Conservation (phyloP, 2,888 invertebrate genomes). For the Leptinotarsa rubiginosa region DNA sequence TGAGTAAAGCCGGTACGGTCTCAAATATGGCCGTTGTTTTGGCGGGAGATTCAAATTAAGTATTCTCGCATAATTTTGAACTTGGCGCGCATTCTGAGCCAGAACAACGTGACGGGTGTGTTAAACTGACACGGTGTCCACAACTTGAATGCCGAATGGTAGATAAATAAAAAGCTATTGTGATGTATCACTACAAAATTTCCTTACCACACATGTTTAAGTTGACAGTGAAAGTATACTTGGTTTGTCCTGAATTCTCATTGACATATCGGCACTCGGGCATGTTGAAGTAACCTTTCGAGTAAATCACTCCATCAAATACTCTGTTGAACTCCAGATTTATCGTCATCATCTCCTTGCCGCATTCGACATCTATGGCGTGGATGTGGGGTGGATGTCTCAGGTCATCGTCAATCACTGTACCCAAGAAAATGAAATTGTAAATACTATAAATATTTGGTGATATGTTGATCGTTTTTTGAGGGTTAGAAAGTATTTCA, state of each 20-base stretch:
- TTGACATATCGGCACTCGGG: conserved; percentile 80
- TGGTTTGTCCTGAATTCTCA: conserved; percentile 76
- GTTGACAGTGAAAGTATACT: conserved; percentile 80
- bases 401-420: conserved; percentile 69
- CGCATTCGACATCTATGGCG: conserved; percentile 80
- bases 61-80: too few relatives aligned
- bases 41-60: too few relatives aligned
- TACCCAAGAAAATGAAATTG: conserved; percentile 15
- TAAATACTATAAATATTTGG: not conserved
- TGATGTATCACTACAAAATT: not conserved
- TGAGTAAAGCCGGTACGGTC: too few relatives aligned
- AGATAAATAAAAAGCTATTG: too few relatives aligned
- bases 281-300: conserved; percentile 79
- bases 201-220: conserved; percentile 76
- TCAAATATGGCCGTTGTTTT: too few relatives aligned
- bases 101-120: too few relatives aligned
- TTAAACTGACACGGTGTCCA: too few relatives aligned
- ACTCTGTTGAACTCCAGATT: conserved; percentile 81
- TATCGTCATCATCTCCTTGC: conserved; percentile 86
- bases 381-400: conserved; percentile 83
- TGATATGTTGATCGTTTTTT: too few relatives aligned
- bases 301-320: conserved; percentile 84
- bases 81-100: too few relatives aligned
- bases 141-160: too few relatives aligned
- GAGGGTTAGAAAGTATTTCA: too few relatives aligned